Evolutionary conservation across 2,113 vertebrate genomes (phyloP).

Genomic region (Tichodroma muraria): DNA sequence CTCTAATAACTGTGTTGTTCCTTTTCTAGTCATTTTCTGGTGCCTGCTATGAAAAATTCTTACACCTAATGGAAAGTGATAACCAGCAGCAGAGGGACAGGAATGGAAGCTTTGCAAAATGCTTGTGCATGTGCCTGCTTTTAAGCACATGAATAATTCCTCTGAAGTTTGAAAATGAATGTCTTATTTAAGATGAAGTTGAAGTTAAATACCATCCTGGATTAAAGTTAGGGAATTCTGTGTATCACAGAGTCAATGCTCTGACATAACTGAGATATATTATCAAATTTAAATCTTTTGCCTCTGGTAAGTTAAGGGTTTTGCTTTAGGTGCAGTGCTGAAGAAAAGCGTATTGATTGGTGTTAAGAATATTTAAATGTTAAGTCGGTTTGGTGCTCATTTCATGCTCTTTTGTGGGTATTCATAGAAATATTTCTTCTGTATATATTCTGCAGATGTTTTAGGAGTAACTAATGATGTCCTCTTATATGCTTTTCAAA

Average conservation of each 20-base stretch:
- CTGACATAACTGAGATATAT: not conserved
- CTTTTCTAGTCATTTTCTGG: not conserved
- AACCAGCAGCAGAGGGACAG: not conserved
- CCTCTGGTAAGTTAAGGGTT: not conserved
- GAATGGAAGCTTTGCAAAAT: not conserved
- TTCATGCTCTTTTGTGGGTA: not conserved
- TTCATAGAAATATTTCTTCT: not conserved
- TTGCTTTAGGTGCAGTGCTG: not conserved
- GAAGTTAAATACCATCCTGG: not conserved
- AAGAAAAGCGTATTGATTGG: not conserved
- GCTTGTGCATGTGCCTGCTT: not conserved
- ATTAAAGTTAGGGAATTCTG: not conserved
- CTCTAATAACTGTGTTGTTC: not conserved
- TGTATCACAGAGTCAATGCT: not conserved
- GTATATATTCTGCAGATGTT: not conserved
- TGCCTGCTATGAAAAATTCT: not conserved
- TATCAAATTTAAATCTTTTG: not conserved
- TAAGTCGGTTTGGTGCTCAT: not conserved
- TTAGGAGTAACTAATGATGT: not conserved
- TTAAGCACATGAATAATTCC: slow-evolving; percentile 15
- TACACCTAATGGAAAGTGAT: not conserved
- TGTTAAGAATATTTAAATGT: not conserved
- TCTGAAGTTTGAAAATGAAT: not conserved
- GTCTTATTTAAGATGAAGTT: not conserved
- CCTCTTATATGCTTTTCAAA: not conserved